phyloP scores from a whole-genome alignment of 2,888 invertebrate genomes.

The Pemphredon lugubris region DNA sequence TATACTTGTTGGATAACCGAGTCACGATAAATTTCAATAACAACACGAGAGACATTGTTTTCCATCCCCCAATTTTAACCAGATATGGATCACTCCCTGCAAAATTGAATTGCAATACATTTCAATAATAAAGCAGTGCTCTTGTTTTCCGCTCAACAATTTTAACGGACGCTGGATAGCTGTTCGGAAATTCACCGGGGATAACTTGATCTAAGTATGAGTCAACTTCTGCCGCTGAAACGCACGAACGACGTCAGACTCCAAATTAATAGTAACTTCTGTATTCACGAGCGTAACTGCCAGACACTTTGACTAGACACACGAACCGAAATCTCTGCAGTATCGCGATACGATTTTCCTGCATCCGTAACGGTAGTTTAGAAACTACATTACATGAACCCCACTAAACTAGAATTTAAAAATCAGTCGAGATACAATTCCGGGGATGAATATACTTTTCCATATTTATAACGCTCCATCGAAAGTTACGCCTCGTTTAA shows the following conservation, averaged over 20 bases:
- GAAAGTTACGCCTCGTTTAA: too few relatives aligned
- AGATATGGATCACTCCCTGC: too few relatives aligned
- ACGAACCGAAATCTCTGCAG: conserved; percentile 37
- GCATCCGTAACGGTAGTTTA: conserved; percentile 15
- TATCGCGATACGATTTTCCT: conserved; percentile 39
- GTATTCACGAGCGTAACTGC: conserved; percentile 44
- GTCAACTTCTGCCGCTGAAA: conserved; percentile 52
- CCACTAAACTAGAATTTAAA: conserved; percentile 21
- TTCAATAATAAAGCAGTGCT: not conserved
- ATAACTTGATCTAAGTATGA: conserved; percentile 51
- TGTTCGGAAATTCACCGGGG: conserved; percentile 47
- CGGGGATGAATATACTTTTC: too few relatives aligned
- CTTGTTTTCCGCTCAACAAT: not conserved
- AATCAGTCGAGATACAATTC: too few relatives aligned
- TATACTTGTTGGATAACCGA: too few relatives aligned
- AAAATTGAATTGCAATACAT: too few relatives aligned
- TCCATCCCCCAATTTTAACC: too few relatives aligned
- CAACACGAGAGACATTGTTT: too few relatives aligned
- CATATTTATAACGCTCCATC: too few relatives aligned
- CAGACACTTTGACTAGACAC: conserved; percentile 42
- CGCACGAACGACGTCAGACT: conserved; percentile 44
- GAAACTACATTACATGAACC: too few relatives aligned
- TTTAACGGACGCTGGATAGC: conserved; percentile 22
- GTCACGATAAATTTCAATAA: too few relatives aligned
- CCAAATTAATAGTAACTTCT: conserved; percentile 62